Evolutionary conservation across 2,113 vertebrate genomes (phyloP).

Genomic region (Heptranchias perlo): DNA sequence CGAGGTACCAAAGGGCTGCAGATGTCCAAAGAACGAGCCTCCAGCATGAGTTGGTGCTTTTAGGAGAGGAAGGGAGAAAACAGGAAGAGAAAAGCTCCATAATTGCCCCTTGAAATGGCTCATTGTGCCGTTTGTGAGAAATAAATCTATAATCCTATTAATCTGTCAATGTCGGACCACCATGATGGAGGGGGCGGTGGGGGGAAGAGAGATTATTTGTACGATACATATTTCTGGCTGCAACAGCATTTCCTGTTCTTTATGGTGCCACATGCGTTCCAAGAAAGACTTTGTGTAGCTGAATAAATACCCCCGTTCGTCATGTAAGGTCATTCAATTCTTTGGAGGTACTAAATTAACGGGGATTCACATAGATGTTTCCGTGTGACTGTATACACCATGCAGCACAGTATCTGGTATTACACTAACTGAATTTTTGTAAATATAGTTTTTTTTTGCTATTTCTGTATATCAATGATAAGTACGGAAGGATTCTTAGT

Average conservation of each 20-base stretch:
- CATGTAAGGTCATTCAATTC: background rate
- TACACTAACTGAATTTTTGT: background rate
- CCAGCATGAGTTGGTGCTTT: background rate
- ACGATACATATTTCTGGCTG: background rate
- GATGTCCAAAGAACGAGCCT: background rate
- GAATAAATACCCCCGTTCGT: background rate
- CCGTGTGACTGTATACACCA: background rate
- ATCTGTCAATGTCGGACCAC: background rate
- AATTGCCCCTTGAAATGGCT: background rate
- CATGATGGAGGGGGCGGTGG: background rate
- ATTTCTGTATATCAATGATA: constrained; percentile 1
- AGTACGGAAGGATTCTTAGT: background rate
- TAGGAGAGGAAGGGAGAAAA: background rate
- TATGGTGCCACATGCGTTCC: background rate
- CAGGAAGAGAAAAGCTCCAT: background rate
- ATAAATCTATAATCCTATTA: background rate
- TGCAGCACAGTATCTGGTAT: background rate
- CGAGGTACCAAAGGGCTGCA: background rate
- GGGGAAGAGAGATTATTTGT: constrained; percentile 6
- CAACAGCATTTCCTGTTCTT: background rate
- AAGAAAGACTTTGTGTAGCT: background rate
- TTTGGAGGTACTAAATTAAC: background rate
- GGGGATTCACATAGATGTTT: background rate
- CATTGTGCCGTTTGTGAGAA: background rate
- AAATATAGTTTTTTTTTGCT: background rate